phyloP scores from a whole-genome alignment of 2,113 vertebrate species.

The Zosterops japonicus region DNA sequence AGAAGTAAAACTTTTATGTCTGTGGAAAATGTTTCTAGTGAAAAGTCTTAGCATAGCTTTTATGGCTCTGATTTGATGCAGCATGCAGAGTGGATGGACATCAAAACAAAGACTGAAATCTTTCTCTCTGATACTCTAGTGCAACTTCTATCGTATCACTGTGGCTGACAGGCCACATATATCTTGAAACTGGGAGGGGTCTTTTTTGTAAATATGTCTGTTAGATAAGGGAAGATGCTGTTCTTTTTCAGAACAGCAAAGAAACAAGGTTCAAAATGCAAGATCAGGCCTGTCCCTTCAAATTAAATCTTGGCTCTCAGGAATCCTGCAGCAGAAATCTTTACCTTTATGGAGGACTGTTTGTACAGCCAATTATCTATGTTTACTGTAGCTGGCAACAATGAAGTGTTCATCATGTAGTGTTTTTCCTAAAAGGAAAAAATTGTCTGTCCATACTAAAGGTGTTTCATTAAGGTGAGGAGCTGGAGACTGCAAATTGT shows the following conservation, averaged over 20 bases:
- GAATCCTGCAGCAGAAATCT: background rate
- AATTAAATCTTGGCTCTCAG: background rate
- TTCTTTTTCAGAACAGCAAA: background rate
- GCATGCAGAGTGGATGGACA: background rate
- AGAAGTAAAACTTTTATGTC: background rate
- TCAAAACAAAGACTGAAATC: background rate
- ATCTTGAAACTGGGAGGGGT: background rate
- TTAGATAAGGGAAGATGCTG: background rate
- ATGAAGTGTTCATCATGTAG: background rate
- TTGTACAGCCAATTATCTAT: background rate
- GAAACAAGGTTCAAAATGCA: background rate
- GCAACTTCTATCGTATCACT: fast-evolving
- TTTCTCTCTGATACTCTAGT: background rate
- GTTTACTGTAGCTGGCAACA: background rate
- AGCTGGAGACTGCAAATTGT: background rate
- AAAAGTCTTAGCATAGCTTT: background rate
- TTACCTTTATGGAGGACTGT: background rate
- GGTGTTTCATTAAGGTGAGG: background rate
- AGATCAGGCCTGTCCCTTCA: background rate
- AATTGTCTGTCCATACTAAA: background rate
- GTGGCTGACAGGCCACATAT: background rate
- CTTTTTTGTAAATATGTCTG: background rate
- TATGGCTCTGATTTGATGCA: slow-evolving; percentile 15
- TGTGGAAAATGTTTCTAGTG: background rate
- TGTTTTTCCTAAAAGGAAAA: background rate